A percentile compares a stretch with the other conserved stretches of the same genome.
These are phyloP conservation scores for Eupithecia inturbata DNA, from an alignment of 2,888 invertebrate species.

Conservation along the genomic window DNA sequence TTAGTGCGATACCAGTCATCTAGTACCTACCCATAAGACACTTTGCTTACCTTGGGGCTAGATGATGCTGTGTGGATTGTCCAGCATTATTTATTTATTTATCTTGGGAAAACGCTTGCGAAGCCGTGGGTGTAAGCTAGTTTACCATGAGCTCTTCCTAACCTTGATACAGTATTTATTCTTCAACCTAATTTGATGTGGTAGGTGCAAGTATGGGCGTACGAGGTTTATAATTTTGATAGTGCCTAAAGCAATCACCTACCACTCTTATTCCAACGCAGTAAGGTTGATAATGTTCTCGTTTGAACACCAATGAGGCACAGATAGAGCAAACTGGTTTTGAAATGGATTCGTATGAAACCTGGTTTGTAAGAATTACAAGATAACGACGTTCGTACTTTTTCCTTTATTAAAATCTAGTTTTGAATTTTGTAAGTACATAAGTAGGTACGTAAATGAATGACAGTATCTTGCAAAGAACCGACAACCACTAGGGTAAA, in stretches of 20 bases:
- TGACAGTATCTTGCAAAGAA: neutral
- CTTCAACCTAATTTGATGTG: conserved; percentile 28
- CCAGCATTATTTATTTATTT: no score
- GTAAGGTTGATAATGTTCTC: conserved; percentile 25
- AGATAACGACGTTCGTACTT: conserved; percentile 39
- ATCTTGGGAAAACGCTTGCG: neutral
- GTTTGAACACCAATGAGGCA: conserved; percentile 26
- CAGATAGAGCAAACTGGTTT: conserved; percentile 46
- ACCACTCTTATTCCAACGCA: conserved; percentile 15
- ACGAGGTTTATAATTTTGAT: conserved; percentile 45
- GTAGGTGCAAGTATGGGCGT: conserved; percentile 41
- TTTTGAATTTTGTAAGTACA: neutral
- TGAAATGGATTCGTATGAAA: conserved; percentile 45
- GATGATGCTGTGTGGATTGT: no score
- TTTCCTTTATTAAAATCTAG: conserved; percentile 36
- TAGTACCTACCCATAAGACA: no score
- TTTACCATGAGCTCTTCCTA: neutral
- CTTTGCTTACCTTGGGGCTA: no score
- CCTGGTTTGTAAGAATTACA: conserved; percentile 42
- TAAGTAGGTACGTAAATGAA: no score
- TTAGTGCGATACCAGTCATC: no score
- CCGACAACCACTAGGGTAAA: neutral
- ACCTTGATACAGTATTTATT: conserved; percentile 24
- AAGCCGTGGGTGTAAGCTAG: neutral
- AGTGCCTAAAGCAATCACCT: conserved; percentile 25